phyloP scores from a whole-genome alignment of 2,888 invertebrate genomes.

The Aphidoletes aphidimyza region DNA sequence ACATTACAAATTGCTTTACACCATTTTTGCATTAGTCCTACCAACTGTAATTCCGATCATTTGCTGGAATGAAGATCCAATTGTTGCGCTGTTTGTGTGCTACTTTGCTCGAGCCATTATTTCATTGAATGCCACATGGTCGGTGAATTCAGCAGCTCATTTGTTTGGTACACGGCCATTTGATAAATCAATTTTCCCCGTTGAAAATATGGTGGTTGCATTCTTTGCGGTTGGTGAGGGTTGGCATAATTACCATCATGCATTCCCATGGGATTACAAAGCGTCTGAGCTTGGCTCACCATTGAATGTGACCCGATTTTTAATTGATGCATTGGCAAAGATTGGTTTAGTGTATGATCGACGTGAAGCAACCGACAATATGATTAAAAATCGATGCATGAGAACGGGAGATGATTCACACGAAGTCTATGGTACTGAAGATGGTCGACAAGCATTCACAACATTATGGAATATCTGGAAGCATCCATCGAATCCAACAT shows the following conservation, averaged over 20 bases:
- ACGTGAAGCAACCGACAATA: slow-evolving; percentile 62
- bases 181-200: slow-evolving; percentile 76
- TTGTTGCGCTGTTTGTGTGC: slow-evolving; percentile 70
- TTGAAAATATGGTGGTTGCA: slow-evolving; percentile 77
- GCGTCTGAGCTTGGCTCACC: slow-evolving; percentile 78
- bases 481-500: slow-evolving; percentile 67
- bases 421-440: slow-evolving; percentile 66
- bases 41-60: slow-evolving; percentile 71
- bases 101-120: slow-evolving; percentile 71
- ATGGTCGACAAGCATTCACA: slow-evolving; percentile 63
- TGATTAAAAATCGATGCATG: slow-evolving; percentile 67
- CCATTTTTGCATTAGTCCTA: slow-evolving; percentile 69
- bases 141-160: slow-evolving; percentile 80
- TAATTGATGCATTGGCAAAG: slow-evolving; percentile 74
- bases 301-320: slow-evolving; percentile 72
- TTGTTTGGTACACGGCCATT: slow-evolving; percentile 76
- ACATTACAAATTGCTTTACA: slow-evolving; percentile 70
- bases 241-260: slow-evolving; percentile 90
- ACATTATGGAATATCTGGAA: slow-evolving; percentile 59
- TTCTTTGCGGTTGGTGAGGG: slow-evolving; percentile 81
- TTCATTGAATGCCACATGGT: slow-evolving; percentile 76
- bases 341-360: slow-evolving; percentile 68
- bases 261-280: slow-evolving; percentile 90
- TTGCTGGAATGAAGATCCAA: slow-evolving; percentile 73
- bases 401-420: slow-evolving; percentile 76